Conservation (phyloP, 2,797 vertebrate genomes). For the Coccyzus lansbergi region DNA sequence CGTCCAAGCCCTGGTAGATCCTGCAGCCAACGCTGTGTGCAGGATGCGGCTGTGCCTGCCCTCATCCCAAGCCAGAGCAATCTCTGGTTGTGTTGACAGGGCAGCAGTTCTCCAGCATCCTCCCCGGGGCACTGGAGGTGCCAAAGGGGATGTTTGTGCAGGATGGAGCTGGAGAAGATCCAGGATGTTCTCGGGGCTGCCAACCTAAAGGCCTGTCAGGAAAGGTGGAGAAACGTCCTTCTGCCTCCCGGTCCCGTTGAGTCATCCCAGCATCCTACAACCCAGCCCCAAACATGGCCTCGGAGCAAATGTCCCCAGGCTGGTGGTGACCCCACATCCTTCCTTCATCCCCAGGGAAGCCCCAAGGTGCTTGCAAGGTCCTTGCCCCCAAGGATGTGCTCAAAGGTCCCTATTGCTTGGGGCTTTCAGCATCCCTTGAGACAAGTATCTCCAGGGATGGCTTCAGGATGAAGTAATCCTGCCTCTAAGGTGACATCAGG, state of each 20-base stretch:
- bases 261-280: neutral
- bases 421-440: neutral
- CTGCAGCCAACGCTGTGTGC: rapidly evolving
- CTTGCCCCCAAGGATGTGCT: no score
- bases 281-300: neutral
- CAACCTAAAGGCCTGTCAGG: neutral
- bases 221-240: neutral
- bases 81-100: rapidly evolving
- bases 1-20: neutral
- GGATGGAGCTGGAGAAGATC: neutral
- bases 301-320: neutral
- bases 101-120: neutral
- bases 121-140: neutral
- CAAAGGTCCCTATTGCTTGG: neutral
- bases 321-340: neutral
- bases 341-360: neutral
- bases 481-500: neutral
- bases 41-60: neutral
- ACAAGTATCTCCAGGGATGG: neutral
- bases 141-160: neutral
- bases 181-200: neutral
- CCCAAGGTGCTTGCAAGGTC: no score
- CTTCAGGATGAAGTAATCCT: neutral
- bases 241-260: neutral
- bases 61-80: neutral